Base-by-base conservation (phyloP, 2,888 invertebrate species). In the Cataglyphis rosenhaueri region DNA sequence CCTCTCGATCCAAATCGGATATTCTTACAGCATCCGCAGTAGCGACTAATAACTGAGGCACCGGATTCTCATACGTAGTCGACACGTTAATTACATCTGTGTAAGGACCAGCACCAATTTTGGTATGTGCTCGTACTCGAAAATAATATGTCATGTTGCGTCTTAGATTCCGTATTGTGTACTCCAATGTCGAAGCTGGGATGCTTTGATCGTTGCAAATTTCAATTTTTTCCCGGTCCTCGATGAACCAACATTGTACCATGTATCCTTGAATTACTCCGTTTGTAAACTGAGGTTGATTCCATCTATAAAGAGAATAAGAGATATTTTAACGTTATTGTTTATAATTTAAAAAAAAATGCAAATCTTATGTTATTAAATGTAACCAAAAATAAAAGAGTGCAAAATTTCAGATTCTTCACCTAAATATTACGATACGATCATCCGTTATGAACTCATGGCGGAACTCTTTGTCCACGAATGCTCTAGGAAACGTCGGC, bases 111-210 rank as follows among this genome's bases (percentile, higher is more conserved):
- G 96, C 96, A 0, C 98, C 98, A 21, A 97, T 97, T 75, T 96
- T 96, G 0, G 98, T 98, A 91, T 96, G 97, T 0, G 98, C 98
- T 93, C 97, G 96, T 1, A 98, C 97, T 97, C 97, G 93, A 71
- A 95, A 95, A 89, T 95, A 96, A 90, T 97, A 97, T 0, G 96
- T 96, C 44, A 96, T 95, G 75, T 96, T 96, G 8, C 96, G 95
- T 21, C 95, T 95, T 10, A 97, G 93, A 83, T 96, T 95, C 35
- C 95, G 94, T 0, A 96, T 94, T 41, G 95, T 94, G 65, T 96
- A 96, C 91, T 97, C 96, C 52, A 96, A 95, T 90, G 95, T 95
- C 6, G 95, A 92, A 0, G 95, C 95, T 38, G 95, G 92, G 3
- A 96, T 95, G 6, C 94, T 94, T 15, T 96, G 95, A 81, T 95